Evolutionary conservation across 2,888 invertebrate genomes (phyloP).

Genomic region (Mythimna lalbum): DNA sequence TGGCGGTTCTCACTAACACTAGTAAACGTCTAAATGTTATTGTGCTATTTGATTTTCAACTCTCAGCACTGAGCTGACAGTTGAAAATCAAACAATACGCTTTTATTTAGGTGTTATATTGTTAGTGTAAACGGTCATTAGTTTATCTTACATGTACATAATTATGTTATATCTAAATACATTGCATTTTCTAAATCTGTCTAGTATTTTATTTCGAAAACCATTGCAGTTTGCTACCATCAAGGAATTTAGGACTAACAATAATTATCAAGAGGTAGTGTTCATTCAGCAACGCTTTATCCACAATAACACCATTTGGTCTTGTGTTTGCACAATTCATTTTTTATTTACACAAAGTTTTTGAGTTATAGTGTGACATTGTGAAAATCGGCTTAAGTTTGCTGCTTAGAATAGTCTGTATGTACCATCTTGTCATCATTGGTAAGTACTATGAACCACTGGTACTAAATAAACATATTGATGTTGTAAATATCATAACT

Average conservation of each 20-base stretch:
- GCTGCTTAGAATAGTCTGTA: conserved; percentile 31
- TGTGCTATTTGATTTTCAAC: not conserved
- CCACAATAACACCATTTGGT: conserved; percentile 46
- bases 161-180: conserved; percentile 68
- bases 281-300: conserved; percentile 45
- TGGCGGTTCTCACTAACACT: not conserved
- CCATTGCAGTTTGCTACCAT: conserved; percentile 27
- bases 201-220: conserved; percentile 70
- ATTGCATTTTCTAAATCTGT: conserved; percentile 68
- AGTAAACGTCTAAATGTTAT: not conserved
- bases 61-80: not conserved
- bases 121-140: conserved; percentile 1
- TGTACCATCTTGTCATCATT: conserved; percentile 17
- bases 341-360: conserved; percentile 38
- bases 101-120: not conserved
- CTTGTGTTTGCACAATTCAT: conserved; percentile 37
- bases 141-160: conserved; percentile 61
- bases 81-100: not conserved
- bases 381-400: conserved; percentile 37
- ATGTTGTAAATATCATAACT: conserved; percentile 17
- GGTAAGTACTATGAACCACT: conserved; percentile 48
- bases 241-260: conserved; percentile 28
- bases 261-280: conserved; percentile 18
- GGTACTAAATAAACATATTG: conserved; percentile 29
- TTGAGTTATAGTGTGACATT: conserved; percentile 45